A percentile compares a stretch with the other conserved stretches of the same genome.
Evolutionary conservation across 2,797 vertebrate genomes (phyloP).

Genomic region (Aplochiton taeniatus): DNA sequence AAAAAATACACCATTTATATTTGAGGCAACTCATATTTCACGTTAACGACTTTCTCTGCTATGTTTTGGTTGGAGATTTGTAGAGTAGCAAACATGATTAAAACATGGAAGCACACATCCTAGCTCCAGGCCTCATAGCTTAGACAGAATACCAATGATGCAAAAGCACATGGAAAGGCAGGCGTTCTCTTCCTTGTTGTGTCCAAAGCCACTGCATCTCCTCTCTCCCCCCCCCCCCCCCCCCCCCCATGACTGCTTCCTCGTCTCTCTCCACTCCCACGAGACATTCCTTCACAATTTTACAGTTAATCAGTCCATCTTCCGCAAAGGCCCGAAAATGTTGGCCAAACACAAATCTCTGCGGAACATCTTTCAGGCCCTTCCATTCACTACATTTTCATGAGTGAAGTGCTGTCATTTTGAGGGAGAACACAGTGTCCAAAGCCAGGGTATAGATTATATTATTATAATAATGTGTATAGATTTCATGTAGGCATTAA

Average conservation of each 20-base stretch:
- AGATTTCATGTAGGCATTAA: constrained; percentile 11
- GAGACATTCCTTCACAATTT: not conserved
- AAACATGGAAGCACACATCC: not conserved
- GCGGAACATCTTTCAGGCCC: not conserved
- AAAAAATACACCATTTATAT: too few relatives aligned
- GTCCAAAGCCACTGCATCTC: too few relatives aligned
- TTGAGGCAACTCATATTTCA: not conserved
- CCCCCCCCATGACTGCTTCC: too few relatives aligned
- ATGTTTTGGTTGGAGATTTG: not conserved
- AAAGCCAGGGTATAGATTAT: not conserved
- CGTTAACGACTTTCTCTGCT: not conserved
- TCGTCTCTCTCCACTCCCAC: not conserved
- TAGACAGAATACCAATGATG: not conserved
- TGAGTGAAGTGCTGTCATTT: not conserved
- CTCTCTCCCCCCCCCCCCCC: too few relatives aligned
- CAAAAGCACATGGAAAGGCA: not conserved
- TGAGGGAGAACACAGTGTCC: constrained; percentile 2
- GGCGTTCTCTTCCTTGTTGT: not conserved
- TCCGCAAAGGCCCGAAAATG: not conserved
- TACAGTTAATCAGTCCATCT: constrained; percentile 15
- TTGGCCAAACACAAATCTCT: constrained; percentile 9
- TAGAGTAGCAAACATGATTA: constrained; percentile 1
- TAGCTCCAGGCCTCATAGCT: not conserved
- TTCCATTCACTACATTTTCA: constrained; percentile 8
- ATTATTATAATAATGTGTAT: too few relatives aligned